Evolutionary conservation across 2,888 invertebrate genomes (phyloP).

Genomic region (Anthrax anthrax): DNA sequence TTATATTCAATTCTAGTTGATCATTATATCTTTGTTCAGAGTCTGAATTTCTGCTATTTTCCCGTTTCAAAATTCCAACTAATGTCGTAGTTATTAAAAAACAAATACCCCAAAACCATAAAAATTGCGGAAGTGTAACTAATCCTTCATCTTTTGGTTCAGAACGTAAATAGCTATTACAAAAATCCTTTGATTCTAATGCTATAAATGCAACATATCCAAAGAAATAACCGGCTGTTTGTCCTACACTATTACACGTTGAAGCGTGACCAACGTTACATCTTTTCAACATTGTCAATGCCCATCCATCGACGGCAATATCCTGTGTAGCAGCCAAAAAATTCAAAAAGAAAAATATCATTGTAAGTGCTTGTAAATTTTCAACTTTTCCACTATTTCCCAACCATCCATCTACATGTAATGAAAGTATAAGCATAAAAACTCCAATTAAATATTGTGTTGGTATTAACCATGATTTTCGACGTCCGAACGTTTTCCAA

Average conservation of each 20-base stretch:
- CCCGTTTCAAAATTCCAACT: constrained; percentile 77
- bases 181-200: constrained; percentile 89
- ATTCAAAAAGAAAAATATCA: constrained; percentile 79
- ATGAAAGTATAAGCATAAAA: constrained; percentile 80
- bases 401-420: constrained; percentile 59
- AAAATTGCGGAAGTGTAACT: constrained; percentile 63
- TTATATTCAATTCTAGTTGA: constrained; percentile 36
- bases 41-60: constrained; percentile 37
- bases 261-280: constrained; percentile 97
- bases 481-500: constrained; percentile 66
- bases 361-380: constrained; percentile 63
- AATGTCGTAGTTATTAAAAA: constrained; percentile 84
- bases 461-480: constrained; percentile 93
- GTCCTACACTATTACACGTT: constrained; percentile 97
- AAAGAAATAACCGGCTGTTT: constrained; percentile 93
- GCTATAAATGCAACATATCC: constrained; percentile 95
- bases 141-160: constrained; percentile 56
- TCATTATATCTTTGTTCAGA: constrained; percentile 26
- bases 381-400: constrained; percentile 40
- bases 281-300: constrained; percentile 93
- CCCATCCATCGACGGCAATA: constrained; percentile 99
- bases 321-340: constrained; percentile 98
- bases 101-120: constrained; percentile 88
- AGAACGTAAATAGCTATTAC: constrained; percentile 77
- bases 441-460: constrained; percentile 81